Conservation (phyloP, 2,113 vertebrate genomes). For the Thermophis baileyi region DNA sequence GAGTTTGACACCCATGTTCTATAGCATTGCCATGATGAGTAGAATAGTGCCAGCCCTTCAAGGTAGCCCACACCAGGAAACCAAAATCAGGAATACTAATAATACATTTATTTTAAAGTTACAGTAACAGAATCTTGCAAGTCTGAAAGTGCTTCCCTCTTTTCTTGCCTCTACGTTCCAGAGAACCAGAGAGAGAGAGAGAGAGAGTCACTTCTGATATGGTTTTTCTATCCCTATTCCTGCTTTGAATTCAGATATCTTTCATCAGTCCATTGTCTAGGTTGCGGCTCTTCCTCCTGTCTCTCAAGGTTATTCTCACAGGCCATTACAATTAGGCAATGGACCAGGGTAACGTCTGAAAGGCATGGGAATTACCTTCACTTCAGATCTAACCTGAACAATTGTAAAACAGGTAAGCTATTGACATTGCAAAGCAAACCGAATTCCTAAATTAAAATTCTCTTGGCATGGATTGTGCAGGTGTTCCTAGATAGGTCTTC, state of each 20-base stretch:
- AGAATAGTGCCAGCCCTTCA: background rate
- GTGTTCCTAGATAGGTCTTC: background rate
- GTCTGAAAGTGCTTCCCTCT: background rate
- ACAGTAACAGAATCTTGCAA: background rate
- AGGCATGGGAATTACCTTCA: background rate
- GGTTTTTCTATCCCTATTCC: background rate
- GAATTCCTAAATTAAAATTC: background rate
- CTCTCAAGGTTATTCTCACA: background rate
- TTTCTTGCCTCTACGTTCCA: background rate
- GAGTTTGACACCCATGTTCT: too few relatives aligned
- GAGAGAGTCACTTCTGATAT: background rate
- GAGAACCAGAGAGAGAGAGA: background rate
- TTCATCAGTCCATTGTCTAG: background rate
- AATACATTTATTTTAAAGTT: background rate
- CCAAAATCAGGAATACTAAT: background rate
- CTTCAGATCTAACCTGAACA: background rate
- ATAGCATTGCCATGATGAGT: background rate
- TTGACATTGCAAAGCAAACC: background rate
- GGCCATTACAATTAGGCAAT: background rate
- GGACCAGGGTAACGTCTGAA: background rate
- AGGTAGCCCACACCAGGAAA: background rate
- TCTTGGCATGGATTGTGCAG: background rate
- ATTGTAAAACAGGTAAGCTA: background rate
- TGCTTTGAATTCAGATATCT: background rate
- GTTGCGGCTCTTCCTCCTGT: background rate